phyloP scores from a whole-genome alignment of 2,888 invertebrate species.

The Cryptus viduatorius region DNA sequence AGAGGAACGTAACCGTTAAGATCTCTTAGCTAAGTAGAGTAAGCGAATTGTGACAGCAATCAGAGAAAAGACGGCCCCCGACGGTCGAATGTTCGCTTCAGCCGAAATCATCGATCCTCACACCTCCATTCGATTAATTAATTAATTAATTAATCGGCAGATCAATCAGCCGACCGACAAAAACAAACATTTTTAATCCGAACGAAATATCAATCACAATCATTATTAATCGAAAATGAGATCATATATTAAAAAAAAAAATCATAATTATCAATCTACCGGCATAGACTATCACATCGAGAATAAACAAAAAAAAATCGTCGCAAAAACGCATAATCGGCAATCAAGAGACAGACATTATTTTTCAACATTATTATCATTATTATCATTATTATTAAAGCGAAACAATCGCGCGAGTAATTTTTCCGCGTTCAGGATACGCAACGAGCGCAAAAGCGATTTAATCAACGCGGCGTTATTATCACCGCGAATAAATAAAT shows the following conservation, averaged over 20 bases:
- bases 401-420: too few relatives aligned
- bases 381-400: too few relatives aligned
- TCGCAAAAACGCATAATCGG: constrained; percentile 1
- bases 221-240: constrained; percentile 30
- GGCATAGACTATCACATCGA: constrained; percentile 44
- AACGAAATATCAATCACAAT: constrained; percentile 52
- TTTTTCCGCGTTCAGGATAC: background rate
- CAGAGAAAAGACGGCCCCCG: constrained; percentile 73
- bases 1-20: constrained; percentile 41
- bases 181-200: constrained; percentile 15
- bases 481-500: constrained; percentile 43
- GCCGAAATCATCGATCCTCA: constrained; percentile 38
- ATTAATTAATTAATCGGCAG: constrained; percentile 34
- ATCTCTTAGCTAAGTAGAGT: constrained; percentile 67
- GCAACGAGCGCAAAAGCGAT: background rate
- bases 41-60: constrained; percentile 84
- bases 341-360: constrained; percentile 46
- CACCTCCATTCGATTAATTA: constrained; percentile 28
- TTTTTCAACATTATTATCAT: constrained; percentile 57
- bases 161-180: constrained; percentile 13
- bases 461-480: constrained; percentile 37
- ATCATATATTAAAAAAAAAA: background rate
- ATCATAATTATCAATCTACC: constrained; percentile 51
- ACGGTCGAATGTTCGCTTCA: constrained; percentile 73
- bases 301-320: background rate